Evolutionary conservation across 2,888 invertebrate species (phyloP).

Genomic region (Dolichopus griseipennis): DNA sequence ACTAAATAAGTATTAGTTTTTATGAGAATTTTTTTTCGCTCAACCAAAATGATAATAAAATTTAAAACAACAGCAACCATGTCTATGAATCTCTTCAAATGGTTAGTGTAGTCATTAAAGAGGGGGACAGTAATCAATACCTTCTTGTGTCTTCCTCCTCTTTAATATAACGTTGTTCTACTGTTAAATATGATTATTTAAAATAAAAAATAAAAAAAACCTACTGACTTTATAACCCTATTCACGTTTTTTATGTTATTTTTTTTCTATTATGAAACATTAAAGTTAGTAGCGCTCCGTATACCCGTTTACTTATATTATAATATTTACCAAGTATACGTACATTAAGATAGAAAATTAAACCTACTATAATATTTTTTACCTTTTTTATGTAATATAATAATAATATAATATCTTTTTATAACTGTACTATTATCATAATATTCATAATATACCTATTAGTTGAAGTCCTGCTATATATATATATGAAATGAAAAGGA

Average conservation of each 20-base stretch:
- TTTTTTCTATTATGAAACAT: background rate
- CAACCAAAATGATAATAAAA: background rate
- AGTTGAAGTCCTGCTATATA: background rate
- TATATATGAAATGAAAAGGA: background rate
- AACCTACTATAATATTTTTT: too few relatives aligned
- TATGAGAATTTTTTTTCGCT: background rate
- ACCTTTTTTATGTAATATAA: too few relatives aligned
- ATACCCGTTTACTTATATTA: too few relatives aligned
- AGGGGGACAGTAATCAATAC: too few relatives aligned
- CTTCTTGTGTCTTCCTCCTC: too few relatives aligned
- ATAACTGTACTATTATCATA: too few relatives aligned
- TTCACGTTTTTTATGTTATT: background rate
- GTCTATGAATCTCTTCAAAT: background rate
- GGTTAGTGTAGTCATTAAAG: background rate
- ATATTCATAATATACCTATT: background rate
- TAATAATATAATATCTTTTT: too few relatives aligned
- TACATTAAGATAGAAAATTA: too few relatives aligned
- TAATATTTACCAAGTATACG: too few relatives aligned
- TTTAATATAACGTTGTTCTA: too few relatives aligned
- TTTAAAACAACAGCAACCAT: background rate
- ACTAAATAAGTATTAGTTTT: background rate
- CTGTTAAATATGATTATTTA: too few relatives aligned
- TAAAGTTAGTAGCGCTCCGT: background rate
- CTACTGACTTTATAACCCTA: slow-evolving; percentile 3
- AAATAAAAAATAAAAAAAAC: background rate